Percentiles rank a stretch among this genome's conserved stretches.
Conservation (phyloP, 2,888 invertebrate species). For the Tillus elongatus region DNA sequence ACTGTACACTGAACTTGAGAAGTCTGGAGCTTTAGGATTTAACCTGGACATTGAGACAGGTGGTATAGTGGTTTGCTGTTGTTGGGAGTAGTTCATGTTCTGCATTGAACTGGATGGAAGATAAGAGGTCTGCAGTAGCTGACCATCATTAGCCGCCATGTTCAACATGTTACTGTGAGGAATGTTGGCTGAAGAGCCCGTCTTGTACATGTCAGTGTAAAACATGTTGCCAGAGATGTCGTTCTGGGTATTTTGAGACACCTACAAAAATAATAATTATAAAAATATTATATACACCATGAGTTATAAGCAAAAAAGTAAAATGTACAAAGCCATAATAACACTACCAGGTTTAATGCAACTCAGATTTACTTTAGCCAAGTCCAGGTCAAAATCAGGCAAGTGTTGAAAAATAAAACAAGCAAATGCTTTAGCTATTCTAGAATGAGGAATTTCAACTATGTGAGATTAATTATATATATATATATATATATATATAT, state of each 20-base stretch:
- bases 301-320: no score
- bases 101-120: constrained; percentile 28
- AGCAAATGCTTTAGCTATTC: no score
- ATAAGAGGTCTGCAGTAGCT: constrained; percentile 33
- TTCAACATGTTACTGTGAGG: constrained; percentile 38
- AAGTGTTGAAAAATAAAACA: no score
- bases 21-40: constrained; percentile 75
- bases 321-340: no score
- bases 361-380: no score
- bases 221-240: constrained; percentile 22
- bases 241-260: constrained; percentile 22
- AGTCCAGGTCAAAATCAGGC: no score
- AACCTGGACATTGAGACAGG: constrained; percentile 56
- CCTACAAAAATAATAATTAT: no score
- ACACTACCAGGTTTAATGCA: no score
- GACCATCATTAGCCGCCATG: constrained; percentile 39
- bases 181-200: constrained; percentile 20
- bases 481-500: no score
- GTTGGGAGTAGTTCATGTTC: constrained; percentile 35
- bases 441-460: no score
- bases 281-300: no score
- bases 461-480: no score
- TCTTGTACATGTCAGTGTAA: constrained; percentile 28
- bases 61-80: constrained; percentile 33
- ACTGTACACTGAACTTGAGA: constrained; percentile 48